Conservation (phyloP, 2,888 invertebrate genomes). For the Drosophila neutralis region DNA sequence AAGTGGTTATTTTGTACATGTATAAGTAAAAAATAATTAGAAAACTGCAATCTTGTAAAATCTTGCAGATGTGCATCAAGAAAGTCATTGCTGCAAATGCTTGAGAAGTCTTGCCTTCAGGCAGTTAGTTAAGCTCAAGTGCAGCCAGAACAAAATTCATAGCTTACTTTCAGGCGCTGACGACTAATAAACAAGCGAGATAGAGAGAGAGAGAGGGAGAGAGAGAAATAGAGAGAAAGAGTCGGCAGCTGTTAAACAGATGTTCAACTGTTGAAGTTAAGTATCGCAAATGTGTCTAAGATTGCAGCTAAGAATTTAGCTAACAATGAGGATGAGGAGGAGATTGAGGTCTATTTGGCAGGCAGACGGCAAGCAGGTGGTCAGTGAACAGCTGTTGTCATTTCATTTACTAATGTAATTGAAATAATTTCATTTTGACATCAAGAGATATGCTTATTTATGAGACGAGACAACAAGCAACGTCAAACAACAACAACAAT, state of each 20-base stretch:
- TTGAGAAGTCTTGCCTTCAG: not conserved
- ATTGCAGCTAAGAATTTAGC: slow-evolving; percentile 19
- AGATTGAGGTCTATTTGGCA: slow-evolving; percentile 11
- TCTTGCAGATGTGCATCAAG: slow-evolving; percentile 12
- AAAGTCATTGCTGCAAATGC: slow-evolving; percentile 22
- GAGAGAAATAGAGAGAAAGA: not conserved
- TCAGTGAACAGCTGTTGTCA: slow-evolving; percentile 42
- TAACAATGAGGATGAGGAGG: slow-evolving; percentile 8
- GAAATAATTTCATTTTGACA: slow-evolving; percentile 76
- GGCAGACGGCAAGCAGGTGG: slow-evolving; percentile 5
- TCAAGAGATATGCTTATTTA: slow-evolving; percentile 64
- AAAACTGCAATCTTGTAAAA: not conserved
- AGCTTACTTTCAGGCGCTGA: slow-evolving; percentile 21
- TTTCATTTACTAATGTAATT: slow-evolving; percentile 71
- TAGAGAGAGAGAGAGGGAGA: not conserved
- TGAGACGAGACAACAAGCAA: slow-evolving; percentile 45
- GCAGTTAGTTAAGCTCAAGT: slow-evolving; percentile 6
- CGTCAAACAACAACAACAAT: slow-evolving; percentile 10
- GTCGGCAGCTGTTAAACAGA: slow-evolving; percentile 15
- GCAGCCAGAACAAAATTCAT: slow-evolving; percentile 8
- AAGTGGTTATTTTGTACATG: not conserved
- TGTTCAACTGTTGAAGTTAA: slow-evolving; percentile 50
- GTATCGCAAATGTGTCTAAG: slow-evolving; percentile 34
- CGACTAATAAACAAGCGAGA: slow-evolving; percentile 32
- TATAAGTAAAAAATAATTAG: slow-evolving; percentile 9